Evolutionary conservation across 1,140 invertebrate species (phyloP).

Genomic region (Hyposmocoma kahamanoa): DNA sequence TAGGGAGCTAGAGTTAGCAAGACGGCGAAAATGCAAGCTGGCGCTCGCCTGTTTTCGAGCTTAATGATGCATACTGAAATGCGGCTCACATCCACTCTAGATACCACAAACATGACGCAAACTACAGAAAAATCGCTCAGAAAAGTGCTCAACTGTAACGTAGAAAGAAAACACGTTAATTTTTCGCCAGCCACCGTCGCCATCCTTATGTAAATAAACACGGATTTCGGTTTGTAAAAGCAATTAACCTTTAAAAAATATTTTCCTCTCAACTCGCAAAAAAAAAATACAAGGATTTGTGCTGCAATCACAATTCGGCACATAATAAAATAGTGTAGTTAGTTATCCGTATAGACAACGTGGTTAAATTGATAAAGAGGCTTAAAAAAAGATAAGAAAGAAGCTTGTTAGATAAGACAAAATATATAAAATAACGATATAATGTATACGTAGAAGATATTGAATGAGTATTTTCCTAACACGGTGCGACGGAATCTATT

Average conservation of each 20-base stretch:
- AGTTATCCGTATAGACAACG: too few relatives aligned
- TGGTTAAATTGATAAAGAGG: too few relatives aligned
- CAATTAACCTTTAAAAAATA: not conserved
- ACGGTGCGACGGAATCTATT: too few relatives aligned
- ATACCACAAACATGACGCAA: not conserved
- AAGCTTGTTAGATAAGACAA: too few relatives aligned
- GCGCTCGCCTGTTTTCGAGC: slow-evolving; percentile 5
- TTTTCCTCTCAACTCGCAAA: not conserved
- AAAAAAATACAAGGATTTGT: too few relatives aligned
- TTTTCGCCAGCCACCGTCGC: not conserved
- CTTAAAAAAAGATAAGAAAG: too few relatives aligned
- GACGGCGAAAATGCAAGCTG: not conserved
- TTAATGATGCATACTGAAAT: slow-evolving; percentile 18
- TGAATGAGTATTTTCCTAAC: too few relatives aligned
- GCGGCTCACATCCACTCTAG: slow-evolving; percentile 7
- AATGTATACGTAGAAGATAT: too few relatives aligned
- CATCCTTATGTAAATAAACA: not conserved
- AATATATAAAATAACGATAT: too few relatives aligned
- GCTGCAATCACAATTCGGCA: too few relatives aligned
- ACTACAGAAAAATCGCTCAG: not conserved
- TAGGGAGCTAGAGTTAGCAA: not conserved
- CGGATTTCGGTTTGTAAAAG: not conserved
- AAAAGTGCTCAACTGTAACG: not conserved
- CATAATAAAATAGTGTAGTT: too few relatives aligned
- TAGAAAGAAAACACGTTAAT: not conserved